Evolutionary conservation across 2,888 invertebrate species (phyloP).

Genomic region (Cheilosia impressa): DNA sequence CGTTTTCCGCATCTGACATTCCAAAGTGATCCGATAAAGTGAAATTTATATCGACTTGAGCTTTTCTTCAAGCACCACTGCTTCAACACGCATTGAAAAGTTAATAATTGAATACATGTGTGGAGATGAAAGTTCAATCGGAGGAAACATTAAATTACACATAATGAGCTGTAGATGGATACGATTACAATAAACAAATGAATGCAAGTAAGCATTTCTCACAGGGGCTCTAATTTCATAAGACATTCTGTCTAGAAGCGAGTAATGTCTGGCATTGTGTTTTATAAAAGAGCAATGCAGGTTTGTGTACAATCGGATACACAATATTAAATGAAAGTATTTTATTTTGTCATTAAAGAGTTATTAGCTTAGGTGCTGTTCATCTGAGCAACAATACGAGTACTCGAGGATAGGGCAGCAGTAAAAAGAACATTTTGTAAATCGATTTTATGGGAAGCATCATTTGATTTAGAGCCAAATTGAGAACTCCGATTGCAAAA

Average conservation of each 20-base stretch:
- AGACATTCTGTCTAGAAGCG: constrained; percentile 7
- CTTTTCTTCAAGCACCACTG: constrained; percentile 14
- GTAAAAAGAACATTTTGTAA: too few relatives aligned
- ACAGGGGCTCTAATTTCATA: constrained; percentile 27
- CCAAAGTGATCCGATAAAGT: constrained; percentile 23
- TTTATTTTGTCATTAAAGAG: constrained; percentile 13
- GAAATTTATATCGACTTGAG: constrained; percentile 21
- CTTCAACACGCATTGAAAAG: neutral
- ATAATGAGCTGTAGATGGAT: constrained; percentile 13
- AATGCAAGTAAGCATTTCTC: constrained; percentile 28
- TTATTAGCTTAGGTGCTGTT: neutral
- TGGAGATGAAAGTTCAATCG: constrained; percentile 23
- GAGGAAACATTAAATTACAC: constrained; percentile 44
- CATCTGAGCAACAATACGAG: too few relatives aligned
- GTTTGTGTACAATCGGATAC: constrained; percentile 1
- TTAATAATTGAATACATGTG: neutral
- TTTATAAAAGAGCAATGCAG: neutral
- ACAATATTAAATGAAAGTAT: constrained; percentile 1
- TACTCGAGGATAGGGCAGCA: too few relatives aligned
- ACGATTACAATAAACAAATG: constrained; percentile 16
- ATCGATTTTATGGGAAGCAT: too few relatives aligned
- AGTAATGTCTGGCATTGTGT: neutral
- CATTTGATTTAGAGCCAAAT: too few relatives aligned
- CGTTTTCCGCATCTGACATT: constrained; percentile 24
- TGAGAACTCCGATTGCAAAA: too few relatives aligned